phyloP scores from a whole-genome alignment of 1,140 invertebrate species.

The Notospermus geniculatus region DNA sequence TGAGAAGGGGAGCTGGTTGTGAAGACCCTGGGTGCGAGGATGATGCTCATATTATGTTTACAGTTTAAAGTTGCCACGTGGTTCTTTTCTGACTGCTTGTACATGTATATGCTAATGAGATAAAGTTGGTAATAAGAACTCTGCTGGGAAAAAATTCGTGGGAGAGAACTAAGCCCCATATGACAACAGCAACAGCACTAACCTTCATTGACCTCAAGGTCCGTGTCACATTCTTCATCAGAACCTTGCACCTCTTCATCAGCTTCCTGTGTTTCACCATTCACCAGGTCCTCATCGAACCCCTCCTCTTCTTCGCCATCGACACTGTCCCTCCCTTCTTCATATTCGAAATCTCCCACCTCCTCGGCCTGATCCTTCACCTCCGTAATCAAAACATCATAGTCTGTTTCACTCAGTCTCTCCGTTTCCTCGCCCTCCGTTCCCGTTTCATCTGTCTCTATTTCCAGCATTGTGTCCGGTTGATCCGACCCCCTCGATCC shows the following conservation, averaged over 20 bases:
- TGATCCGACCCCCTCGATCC: background rate
- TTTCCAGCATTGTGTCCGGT: background rate
- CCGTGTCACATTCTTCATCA: constrained; percentile 1
- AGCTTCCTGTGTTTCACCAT: background rate
- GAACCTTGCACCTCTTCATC: background rate
- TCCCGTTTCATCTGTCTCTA: no score
- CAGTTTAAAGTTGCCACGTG: no score
- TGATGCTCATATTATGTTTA: no score
- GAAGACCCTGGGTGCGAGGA: no score
- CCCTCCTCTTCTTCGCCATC: background rate
- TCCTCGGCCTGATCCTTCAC: background rate
- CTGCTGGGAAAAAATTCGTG: no score
- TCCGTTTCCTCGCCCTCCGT: no score
- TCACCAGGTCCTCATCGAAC: background rate
- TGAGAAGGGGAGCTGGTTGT: no score
- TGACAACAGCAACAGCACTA: background rate
- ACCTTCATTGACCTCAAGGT: background rate
- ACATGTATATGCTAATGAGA: no score
- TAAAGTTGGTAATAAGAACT: no score
- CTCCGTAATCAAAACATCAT: background rate
- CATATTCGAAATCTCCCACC: background rate
- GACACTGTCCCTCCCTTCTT: background rate
- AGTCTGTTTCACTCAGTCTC: no score
- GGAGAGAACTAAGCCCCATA: no score
- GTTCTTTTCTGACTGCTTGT: no score